A percentile compares a stretch with the other conserved stretches of the same genome.
Evolutionary conservation across 2,888 invertebrate genomes (phyloP).

Genomic region (Mystacides longicornis): DNA sequence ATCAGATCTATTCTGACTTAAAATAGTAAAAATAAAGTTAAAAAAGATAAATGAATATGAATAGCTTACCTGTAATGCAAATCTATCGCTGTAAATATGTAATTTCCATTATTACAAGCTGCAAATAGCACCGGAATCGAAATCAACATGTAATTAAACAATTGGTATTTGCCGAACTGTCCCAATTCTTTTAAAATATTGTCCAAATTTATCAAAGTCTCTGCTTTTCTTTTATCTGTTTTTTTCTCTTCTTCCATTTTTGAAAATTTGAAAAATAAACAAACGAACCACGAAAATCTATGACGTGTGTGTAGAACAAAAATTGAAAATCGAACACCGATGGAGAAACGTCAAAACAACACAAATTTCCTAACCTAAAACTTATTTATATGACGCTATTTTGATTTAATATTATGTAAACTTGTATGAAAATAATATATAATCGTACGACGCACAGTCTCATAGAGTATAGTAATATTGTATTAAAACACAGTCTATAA

Average conservation of each 20-base stretch:
- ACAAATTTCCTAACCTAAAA: background rate
- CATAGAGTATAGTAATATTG: too few relatives aligned
- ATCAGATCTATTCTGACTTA: too few relatives aligned
- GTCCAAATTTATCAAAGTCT: slow-evolving; percentile 33
- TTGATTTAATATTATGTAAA: background rate
- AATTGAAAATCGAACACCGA: slow-evolving; percentile 4
- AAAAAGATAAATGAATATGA: too few relatives aligned
- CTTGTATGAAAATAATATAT: too few relatives aligned
- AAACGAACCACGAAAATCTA: background rate
- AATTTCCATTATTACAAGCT: slow-evolving; percentile 45
- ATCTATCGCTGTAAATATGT: slow-evolving; percentile 51
- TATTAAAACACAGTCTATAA: background rate
- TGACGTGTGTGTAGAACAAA: background rate
- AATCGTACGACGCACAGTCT: too few relatives aligned
- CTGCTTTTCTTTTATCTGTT: slow-evolving; percentile 10
- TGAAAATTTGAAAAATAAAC: background rate
- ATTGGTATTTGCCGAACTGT: slow-evolving; percentile 52
- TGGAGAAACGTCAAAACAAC: background rate
- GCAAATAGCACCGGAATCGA: slow-evolving; percentile 50
- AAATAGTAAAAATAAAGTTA: too few relatives aligned
- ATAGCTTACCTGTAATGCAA: slow-evolving; percentile 44
- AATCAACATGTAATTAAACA: slow-evolving; percentile 45
- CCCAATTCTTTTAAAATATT: slow-evolving; percentile 41
- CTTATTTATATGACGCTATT: background rate
- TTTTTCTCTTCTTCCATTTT: slow-evolving; percentile 4